Conservation (phyloP, 1,140 invertebrate genomes). For the Lepidurus couesii region DNA sequence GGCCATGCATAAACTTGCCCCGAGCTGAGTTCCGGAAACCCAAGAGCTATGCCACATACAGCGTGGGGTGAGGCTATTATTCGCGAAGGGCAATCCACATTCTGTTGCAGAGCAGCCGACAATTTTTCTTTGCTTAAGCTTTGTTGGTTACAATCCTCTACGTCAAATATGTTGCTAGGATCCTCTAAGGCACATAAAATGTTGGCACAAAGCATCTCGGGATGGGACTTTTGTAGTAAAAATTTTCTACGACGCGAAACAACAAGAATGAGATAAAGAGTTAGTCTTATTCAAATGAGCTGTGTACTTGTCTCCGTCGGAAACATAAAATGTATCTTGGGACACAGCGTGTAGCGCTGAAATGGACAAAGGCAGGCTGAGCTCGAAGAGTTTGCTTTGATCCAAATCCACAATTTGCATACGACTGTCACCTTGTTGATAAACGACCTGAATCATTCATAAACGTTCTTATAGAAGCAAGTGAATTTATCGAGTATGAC, state of each 20-base stretch:
- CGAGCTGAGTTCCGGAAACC: constrained; percentile 50
- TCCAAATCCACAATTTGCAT: constrained; percentile 46
- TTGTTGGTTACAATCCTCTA: constrained; percentile 3
- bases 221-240: neutral
- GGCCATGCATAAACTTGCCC: constrained; percentile 43
- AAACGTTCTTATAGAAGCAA: neutral
- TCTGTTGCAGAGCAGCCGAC: constrained; percentile 40
- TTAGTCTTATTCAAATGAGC: neutral
- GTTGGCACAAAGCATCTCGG: neutral
- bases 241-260: neutral
- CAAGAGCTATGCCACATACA: constrained; percentile 45
- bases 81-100: constrained; percentile 50
- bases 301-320: constrained; percentile 35
- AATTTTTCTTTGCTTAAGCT: constrained; percentile 23
- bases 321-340: constrained; percentile 45
- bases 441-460: constrained; percentile 37
- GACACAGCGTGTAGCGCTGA: constrained; percentile 43
- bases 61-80: constrained; percentile 44
- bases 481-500: neutral
- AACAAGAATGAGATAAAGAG: neutral
- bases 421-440: constrained; percentile 40
- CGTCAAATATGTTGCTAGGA: neutral
- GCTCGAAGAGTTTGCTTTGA: constrained; percentile 34
- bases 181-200: neutral
- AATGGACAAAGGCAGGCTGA: constrained; percentile 45